Conservation (phyloP, 2,113 vertebrate genomes). For the Myiozetetes cayanensis region DNA sequence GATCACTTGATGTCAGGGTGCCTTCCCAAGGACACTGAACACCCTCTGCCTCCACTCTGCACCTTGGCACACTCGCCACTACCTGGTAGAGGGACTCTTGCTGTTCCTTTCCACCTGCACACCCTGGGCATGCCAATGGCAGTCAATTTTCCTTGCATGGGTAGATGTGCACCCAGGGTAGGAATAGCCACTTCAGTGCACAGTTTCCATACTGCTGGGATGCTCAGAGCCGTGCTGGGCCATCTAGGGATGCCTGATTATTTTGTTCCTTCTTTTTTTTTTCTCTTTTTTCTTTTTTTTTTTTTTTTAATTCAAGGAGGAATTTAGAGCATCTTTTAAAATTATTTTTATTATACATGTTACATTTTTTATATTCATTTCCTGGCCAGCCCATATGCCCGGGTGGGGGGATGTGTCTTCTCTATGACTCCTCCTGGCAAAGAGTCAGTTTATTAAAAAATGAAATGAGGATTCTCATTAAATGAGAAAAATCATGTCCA, state of each 20-base stretch:
- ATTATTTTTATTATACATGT: neutral
- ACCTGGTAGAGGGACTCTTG: neutral
- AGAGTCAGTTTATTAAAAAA: neutral
- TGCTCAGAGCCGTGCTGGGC: neutral
- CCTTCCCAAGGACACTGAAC: fast-evolving
- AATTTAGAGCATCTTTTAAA: neutral
- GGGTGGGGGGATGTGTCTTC: no score
- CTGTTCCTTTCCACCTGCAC: neutral
- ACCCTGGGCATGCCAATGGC: fast-evolving
- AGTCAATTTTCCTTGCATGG: fast-evolving
- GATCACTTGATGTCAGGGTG: fast-evolving
- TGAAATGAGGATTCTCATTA: neutral
- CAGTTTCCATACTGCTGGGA: neutral
- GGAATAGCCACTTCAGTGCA: fast-evolving
- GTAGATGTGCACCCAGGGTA: neutral
- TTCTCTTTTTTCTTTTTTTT: neutral
- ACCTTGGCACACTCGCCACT: neutral
- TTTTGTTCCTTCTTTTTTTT: neutral
- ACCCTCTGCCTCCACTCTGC: neutral
- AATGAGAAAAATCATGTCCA: neutral
- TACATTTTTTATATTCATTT: neutral
- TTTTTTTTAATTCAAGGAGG: neutral
- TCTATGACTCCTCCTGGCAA: neutral
- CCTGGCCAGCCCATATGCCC: neutral
- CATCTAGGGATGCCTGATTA: neutral